Percentiles rank a stretch among this genome's conserved stretches.
These are phyloP conservation scores for Pseudomyrmex pallidus DNA, from an alignment of 1,140 invertebrate species.

Conservation along the genomic window DNA sequence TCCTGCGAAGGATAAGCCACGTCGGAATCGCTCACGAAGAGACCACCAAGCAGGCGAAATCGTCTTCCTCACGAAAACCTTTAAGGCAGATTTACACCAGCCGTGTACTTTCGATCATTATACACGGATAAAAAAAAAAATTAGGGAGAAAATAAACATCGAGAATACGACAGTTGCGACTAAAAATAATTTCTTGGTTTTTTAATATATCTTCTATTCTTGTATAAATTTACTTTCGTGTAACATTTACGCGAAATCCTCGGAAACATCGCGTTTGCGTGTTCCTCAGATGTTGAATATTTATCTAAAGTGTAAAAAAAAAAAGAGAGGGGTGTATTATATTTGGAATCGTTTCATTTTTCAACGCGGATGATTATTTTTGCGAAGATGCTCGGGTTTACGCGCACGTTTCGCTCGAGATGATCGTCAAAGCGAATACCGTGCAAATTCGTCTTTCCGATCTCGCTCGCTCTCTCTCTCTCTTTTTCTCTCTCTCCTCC, in stretches of 20 bases:
- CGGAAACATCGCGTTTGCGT: not conserved
- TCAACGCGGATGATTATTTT: constrained; percentile 49
- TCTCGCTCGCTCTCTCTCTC: constrained; percentile 21
- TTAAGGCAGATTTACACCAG: constrained; percentile 24
- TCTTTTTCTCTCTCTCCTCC: not conserved
- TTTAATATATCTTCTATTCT: not conserved
- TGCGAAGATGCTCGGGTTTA: constrained; percentile 10
- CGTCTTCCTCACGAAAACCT: not conserved
- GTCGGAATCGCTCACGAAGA: constrained; percentile 29
- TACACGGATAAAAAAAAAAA: not conserved
- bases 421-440: constrained; percentile 38
- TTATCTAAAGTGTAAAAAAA: constrained; percentile 29
- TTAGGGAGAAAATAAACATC: too few relatives aligned
- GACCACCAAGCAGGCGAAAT: constrained; percentile 12
- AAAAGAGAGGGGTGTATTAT: not conserved
- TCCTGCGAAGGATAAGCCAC: constrained; percentile 19
- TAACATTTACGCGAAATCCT: not conserved
- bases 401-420: not conserved
- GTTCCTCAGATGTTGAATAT: not conserved
- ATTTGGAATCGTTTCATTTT: constrained; percentile 12
- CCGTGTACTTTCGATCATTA: constrained; percentile 5
- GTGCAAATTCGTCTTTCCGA: constrained; percentile 42
- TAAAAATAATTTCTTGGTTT: not conserved
- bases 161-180: too few relatives aligned
- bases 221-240: not conserved